phyloP scores from a whole-genome alignment of 2,797 vertebrate species.

The Propithecus perrieri region DNA sequence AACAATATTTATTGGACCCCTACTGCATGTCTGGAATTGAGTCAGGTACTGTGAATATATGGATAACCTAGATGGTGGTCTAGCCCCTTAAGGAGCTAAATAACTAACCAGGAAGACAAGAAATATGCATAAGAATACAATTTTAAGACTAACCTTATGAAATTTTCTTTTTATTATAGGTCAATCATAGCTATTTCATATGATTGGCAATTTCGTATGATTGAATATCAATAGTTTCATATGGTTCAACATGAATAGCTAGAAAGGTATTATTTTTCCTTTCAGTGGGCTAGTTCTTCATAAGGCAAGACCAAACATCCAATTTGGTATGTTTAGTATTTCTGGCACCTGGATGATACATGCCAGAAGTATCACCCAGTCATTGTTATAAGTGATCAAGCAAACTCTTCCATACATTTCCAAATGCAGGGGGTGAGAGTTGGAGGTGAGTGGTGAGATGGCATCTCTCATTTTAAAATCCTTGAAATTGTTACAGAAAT shows the following conservation, averaged over 20 bases:
- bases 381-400: not conserved
- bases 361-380: not conserved
- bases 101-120: not conserved
- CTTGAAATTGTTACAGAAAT: constrained; percentile 21
- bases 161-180: constrained; percentile 5
- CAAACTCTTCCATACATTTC: not conserved
- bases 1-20: not conserved
- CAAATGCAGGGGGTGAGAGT: not conserved
- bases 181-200: not conserved
- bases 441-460: not conserved
- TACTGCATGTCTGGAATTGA: not conserved
- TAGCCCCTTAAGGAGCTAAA: not conserved
- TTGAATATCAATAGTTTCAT: not conserved
- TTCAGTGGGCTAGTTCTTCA: not conserved
- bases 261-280: not conserved
- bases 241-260: not conserved
- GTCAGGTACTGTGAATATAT: not conserved
- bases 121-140: not conserved
- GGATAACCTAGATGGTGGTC: not conserved
- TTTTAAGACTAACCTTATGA: not conserved
- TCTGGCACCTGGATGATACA: not conserved
- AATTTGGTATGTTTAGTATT: not conserved
- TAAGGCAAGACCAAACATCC: not conserved
- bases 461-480: not conserved
- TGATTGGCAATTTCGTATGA: not conserved